Base-by-base conservation (phyloP, 2,113 vertebrate species). In the Picathartes gymnocephalus region DNA sequence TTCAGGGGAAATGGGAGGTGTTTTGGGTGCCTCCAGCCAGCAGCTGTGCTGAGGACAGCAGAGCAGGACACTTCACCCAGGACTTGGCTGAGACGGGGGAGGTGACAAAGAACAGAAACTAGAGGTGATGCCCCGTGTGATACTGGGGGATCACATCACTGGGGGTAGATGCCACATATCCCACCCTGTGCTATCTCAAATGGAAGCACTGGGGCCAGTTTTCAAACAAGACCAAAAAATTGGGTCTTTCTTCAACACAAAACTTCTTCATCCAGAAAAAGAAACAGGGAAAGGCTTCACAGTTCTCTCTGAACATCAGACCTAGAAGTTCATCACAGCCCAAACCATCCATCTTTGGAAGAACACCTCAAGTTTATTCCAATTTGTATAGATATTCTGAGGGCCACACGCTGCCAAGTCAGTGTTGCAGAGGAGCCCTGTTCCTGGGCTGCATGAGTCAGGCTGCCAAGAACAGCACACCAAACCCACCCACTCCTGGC, bases 11-110 rank as follows among this genome's bases (percentile, higher is more conserved):
- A 39, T 0, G 12, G 47, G 23, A 16, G 20, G 44, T 30, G 18
- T 10, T 73, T 60, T 1, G 5, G 30, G 57, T 68, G 60, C 8
- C 48, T 65, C 47, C 79, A 84, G n/a, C 18, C 72, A 81, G 39
- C 0, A 3, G 19, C 51, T 62, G 28, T 58, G 30, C 47, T 2
- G 1, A 42, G 20, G 20, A 66, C 9, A 88, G 56, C 24, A 62
- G 25, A 72, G 39, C 0, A 0, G 76, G 51, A 71, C 4, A 0
- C 21, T 78, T 51, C 1, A 3, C 24, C 42, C 51, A 57, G 47
- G 54, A 62, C 17, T 35, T 68, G 68, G 39, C 42, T 37, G 47
- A 68, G 33, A 68, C 51, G 23, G 35, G n/a, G n/a, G 48, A 87
- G 15, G 10, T 51, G 33, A 58, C 64, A 54, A 58, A 50, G 44